Evolutionary conservation across 2,888 invertebrate species (phyloP), one percentile per base, ranked within the genome.

Genomic region (Sicus ferrugineus): DNA sequence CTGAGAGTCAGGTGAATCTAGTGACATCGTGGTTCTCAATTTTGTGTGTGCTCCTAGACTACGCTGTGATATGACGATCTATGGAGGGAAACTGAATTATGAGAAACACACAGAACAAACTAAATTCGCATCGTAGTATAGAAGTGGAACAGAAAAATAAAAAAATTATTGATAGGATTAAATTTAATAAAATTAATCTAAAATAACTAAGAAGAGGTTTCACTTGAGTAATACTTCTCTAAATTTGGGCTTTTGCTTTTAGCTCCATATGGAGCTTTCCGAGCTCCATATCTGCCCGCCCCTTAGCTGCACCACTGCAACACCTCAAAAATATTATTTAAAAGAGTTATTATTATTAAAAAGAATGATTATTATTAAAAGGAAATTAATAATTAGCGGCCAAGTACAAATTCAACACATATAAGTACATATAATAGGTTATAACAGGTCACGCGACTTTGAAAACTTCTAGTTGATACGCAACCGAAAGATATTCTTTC

Each of bases 91-190:
- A 52, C 64, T 84, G 38, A 72, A 72, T 19, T 77, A 78, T 14
- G 82, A 82, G n/a, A 76, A 77, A n/a, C 75, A 81, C 26, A 83
- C 84, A 1, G 80, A 81, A 64, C 76, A 84, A 14, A 77, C 80
- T 1, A 69, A 76, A 3, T 84, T 14, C 73, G 79, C 28, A 84
- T 84, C 56, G 70, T 80, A 74, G 71, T 83, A 50, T 77, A 65
- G n/a, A 7, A 6, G 42, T 1, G 5, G 5, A n/a, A n/a, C n/a
- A n/a, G n/a, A n/a, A n/a, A n/a, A n/a, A n/a, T n/a, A n/a, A n/a
- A n/a, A n/a, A n/a, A n/a, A n/a, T n/a, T n/a, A n/a, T n/a, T n/a
- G n/a, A n/a, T n/a, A n/a, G n/a, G n/a, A n/a, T n/a, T 3, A 42
- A 42, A 38, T 38, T 38, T 42, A 42, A 42, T 42, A 42, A 9